Percentiles rank a stretch among this genome's conserved stretches.
These are phyloP conservation scores for Malacoraja senta DNA, from an alignment of 2,797 vertebrate species.

Conservation along the genomic window DNA sequence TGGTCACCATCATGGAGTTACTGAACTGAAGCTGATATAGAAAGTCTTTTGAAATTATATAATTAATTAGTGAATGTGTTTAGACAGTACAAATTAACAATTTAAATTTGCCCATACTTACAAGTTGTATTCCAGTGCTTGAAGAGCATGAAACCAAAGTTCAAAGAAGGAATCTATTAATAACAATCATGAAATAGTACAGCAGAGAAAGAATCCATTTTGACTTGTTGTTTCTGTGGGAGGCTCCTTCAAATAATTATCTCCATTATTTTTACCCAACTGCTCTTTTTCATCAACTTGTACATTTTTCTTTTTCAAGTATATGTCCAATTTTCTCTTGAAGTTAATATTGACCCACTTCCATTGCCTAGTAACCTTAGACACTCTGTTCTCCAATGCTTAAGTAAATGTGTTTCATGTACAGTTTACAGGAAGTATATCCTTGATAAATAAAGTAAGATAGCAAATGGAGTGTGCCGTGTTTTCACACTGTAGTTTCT, in stretches of 20 bases:
- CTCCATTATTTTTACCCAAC: not conserved
- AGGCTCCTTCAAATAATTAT: not conserved
- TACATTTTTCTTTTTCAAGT: not conserved
- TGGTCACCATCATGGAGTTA: not conserved
- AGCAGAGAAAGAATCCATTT: not conserved
- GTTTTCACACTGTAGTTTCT: conserved; percentile 45
- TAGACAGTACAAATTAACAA: not conserved
- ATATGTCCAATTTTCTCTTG: not conserved
- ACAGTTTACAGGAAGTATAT: conserved; percentile 11
- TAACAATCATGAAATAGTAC: not conserved
- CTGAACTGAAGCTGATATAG: not conserved
- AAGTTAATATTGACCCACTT: not conserved
- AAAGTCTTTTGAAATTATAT: not conserved
- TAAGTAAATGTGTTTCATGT: not conserved
- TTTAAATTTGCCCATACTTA: not conserved
- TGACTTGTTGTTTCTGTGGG: not conserved
- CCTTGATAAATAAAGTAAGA: conserved; percentile 31
- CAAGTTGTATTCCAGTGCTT: not conserved
- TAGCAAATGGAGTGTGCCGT: not conserved
- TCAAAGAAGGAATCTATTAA: not conserved
- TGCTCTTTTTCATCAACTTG: not conserved
- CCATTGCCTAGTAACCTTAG: not conserved
- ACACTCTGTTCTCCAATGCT: not conserved
- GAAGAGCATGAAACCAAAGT: not conserved
- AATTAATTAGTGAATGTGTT: not conserved